These are phyloP conservation scores for Tetramorium simillimum DNA, from an alignment of 1,140 invertebrate species.

Conservation along the genomic window DNA sequence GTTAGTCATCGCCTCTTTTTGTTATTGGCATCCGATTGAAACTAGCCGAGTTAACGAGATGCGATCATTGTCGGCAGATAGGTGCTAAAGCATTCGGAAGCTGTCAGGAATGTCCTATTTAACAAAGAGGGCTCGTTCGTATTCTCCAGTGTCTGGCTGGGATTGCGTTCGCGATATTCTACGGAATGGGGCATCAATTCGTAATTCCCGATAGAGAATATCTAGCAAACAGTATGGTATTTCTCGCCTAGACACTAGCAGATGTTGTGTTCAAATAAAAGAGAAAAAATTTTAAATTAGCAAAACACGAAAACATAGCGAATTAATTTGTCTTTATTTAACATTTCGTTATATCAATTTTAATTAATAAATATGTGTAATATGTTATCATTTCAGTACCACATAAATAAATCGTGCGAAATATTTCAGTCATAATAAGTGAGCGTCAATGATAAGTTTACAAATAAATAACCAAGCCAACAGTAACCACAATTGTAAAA, in stretches of 20 bases:
- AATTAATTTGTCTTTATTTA: neutral
- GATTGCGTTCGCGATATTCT: slow-evolving; percentile 18
- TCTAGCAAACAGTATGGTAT: neutral
- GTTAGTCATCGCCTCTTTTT: neutral
- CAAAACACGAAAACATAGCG: neutral
- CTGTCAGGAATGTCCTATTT: slow-evolving; percentile 34
- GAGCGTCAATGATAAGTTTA: no score
- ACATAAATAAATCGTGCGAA: no score
- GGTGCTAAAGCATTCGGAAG: neutral
- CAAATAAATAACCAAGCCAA: no score
- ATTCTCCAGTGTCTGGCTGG: slow-evolving; percentile 4
- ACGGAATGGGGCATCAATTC: neutral
- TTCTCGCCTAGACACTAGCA: neutral
- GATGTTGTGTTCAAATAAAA: neutral
- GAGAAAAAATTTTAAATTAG: neutral
- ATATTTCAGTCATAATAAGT: no score
- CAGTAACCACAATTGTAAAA: no score
- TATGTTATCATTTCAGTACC: neutral
- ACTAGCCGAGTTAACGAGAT: slow-evolving; percentile 34
- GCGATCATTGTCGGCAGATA: slow-evolving; percentile 16
- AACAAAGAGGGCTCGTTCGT: slow-evolving; percentile 10
- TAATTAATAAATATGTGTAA: neutral
- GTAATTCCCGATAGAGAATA: slow-evolving; percentile 29
- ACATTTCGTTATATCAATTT: neutral
- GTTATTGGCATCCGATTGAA: slow-evolving; percentile 17